These are phyloP conservation scores for Spea bombifrons DNA, from an alignment of 2,113 vertebrate genomes.

Conservation along the genomic window DNA sequence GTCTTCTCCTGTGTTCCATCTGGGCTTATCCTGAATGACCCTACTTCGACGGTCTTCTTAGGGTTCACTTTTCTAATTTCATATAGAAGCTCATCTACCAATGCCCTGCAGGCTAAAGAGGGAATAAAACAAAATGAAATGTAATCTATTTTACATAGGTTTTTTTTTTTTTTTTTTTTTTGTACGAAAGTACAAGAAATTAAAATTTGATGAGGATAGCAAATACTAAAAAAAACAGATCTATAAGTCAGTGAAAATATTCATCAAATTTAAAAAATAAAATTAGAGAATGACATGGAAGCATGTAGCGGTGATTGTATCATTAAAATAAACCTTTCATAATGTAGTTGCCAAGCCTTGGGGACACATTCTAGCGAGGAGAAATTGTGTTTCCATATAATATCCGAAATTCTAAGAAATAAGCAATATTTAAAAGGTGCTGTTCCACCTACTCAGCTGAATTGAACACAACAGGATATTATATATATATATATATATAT, in stretches of 20 bases:
- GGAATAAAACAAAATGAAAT: neutral
- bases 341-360: too few relatives aligned
- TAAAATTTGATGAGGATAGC: neutral
- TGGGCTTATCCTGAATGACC: slow-evolving; percentile 81
- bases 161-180: neutral
- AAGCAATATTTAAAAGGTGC: too few relatives aligned
- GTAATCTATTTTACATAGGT: neutral
- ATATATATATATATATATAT: too few relatives aligned
- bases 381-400: too few relatives aligned
- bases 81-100: slow-evolving; percentile 73
- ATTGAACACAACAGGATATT: too few relatives aligned
- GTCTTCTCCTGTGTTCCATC: slow-evolving; percentile 80
- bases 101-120: slow-evolving; percentile 71
- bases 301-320: neutral
- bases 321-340: neutral
- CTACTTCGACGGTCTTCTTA: slow-evolving; percentile 80
- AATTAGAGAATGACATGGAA: neutral
- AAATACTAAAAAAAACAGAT: neutral
- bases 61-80: slow-evolving; percentile 82
- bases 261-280: neutral
- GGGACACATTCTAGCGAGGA: too few relatives aligned
- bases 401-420: too few relatives aligned
- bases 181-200: neutral
- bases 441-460: too few relatives aligned
- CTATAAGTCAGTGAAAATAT: neutral